phyloP scores from a whole-genome alignment of 2,888 invertebrate genomes.

The Polydrusus tereticollis region DNA sequence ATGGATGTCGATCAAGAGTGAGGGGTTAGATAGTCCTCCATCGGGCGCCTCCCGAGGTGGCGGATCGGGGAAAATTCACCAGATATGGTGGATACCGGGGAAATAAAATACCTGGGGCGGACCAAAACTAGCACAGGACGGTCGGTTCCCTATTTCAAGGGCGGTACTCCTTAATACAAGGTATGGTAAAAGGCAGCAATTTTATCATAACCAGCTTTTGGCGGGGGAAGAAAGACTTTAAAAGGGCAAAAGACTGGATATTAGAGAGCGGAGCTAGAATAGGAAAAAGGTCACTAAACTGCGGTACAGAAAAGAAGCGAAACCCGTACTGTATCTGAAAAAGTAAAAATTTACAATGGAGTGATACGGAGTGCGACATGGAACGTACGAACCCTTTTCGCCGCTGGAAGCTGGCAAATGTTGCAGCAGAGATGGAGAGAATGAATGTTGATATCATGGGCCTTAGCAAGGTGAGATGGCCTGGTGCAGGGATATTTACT shows the following conservation, averaged over 20 bases:
- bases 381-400: too few relatives aligned
- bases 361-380: too few relatives aligned
- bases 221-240: conserved; percentile 7
- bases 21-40: neutral
- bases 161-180: neutral
- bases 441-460: too few relatives aligned
- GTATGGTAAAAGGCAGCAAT: conserved; percentile 24
- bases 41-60: neutral
- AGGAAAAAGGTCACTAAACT: conserved; percentile 17
- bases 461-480: too few relatives aligned
- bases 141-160: too few relatives aligned
- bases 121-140: conserved; percentile 4
- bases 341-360: too few relatives aligned
- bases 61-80: neutral
- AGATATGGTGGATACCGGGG: conserved; percentile 11
- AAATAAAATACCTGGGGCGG: conserved; percentile 23
- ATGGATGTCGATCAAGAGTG: too few relatives aligned
- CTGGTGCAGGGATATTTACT: too few relatives aligned
- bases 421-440: too few relatives aligned
- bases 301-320: conserved; percentile 28
- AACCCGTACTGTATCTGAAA: conserved; percentile 19
- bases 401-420: too few relatives aligned
- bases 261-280: conserved; percentile 12
- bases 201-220: neutral
- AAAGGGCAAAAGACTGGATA: conserved; percentile 1